A percentile compares a stretch with the other conserved stretches of the same genome.
phyloP scores from a whole-genome alignment of 2,888 invertebrate genomes.

The Tenthredo notha region DNA sequence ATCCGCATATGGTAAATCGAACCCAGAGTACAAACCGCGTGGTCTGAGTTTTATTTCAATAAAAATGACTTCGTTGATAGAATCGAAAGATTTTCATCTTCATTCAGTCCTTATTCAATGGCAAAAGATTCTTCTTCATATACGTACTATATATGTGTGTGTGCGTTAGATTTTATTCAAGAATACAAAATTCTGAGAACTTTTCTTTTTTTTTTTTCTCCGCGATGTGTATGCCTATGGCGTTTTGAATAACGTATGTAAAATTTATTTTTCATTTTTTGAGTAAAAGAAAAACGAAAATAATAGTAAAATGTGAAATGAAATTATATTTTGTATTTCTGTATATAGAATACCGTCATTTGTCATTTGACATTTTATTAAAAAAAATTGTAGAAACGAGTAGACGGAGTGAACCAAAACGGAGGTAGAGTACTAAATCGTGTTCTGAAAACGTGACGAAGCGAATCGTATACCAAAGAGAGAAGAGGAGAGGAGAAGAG shows the following conservation, averaged over 20 bases:
- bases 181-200: not conserved
- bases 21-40: not conserved
- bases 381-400: not conserved
- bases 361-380: not conserved
- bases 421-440: constrained; percentile 19
- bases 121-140: not conserved
- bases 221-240: not conserved
- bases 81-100: constrained; percentile 15
- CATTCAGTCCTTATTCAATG: not conserved
- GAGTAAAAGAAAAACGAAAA: not conserved
- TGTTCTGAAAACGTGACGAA: constrained; percentile 46
- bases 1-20: constrained; percentile 16
- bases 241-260: not conserved
- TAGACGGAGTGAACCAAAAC: not conserved
- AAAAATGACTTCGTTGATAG: constrained; percentile 10
- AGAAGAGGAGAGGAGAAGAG: constrained; percentile 40
- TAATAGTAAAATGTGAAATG: not conserved
- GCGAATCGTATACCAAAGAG: constrained; percentile 22
- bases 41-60: constrained; percentile 9
- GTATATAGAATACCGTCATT: not conserved
- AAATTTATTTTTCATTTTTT: not conserved
- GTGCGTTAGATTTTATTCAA: not conserved
- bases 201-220: too few relatives aligned
- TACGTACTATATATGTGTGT: not conserved
- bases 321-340: not conserved